These are phyloP conservation scores for Bradypus variegatus DNA, from an alignment of 2,797 vertebrate species.

Conservation along the genomic window DNA sequence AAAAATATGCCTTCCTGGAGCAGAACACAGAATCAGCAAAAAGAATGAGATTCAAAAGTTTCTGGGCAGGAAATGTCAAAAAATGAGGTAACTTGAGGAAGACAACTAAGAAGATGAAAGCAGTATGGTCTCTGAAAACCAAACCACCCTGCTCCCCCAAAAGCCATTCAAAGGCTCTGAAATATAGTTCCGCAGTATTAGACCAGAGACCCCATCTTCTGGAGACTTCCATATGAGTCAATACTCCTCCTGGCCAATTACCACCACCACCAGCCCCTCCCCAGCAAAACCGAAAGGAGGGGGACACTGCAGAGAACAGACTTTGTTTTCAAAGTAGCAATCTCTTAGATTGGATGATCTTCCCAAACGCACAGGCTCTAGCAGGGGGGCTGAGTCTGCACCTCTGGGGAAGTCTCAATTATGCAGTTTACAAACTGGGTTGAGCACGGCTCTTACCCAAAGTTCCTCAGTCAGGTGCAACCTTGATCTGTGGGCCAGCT, in stretches of 20 bases:
- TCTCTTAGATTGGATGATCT: not conserved
- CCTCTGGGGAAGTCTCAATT: not conserved
- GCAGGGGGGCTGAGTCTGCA: accelerated
- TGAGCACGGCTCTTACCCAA: not conserved
- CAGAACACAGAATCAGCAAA: not conserved
- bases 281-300: not conserved
- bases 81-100: not conserved
- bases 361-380: not conserved
- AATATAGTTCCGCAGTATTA: accelerated
- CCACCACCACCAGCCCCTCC: not conserved
- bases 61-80: constrained; percentile 46
- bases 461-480: not conserved
- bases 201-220: not conserved
- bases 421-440: accelerated
- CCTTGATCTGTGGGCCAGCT: accelerated
- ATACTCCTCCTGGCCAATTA: no score
- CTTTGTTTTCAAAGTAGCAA: not conserved
- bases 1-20: not conserved
- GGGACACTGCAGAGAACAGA: accelerated
- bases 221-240: not conserved
- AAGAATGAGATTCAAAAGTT: not conserved
- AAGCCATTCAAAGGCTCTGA: not conserved
- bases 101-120: constrained; percentile 1
- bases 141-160: not conserved
- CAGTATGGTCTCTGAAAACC: not conserved